Evolutionary conservation across 2,113 vertebrate genomes (phyloP), one percentile per base, ranked within the genome.

Genomic region (Eretmodus cyanostictus): DNA sequence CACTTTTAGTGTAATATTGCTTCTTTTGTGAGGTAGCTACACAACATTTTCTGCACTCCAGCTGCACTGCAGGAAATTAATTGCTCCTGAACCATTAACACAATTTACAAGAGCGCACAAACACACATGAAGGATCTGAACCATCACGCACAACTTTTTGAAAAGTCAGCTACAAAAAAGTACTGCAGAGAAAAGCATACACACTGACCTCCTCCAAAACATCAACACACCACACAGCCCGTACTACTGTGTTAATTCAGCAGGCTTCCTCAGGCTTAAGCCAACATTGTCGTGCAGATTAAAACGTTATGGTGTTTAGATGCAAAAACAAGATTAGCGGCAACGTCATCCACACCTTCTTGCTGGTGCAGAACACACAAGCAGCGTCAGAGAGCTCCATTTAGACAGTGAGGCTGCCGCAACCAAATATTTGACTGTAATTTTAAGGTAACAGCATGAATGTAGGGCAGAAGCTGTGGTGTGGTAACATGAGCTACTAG

Each of bases 271-370:
- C 68, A 14, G 49, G 88, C 57, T 91, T 86, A 92, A 34, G 22
- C 55, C 29, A 47, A 73, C 66, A 82, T 91, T 94, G 92, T 94
- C 54, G 47, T 78, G 71, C 5, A 27, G 85, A 71, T 91, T 38
- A 73, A 40, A 29, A 63, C 47, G 88, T 81, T 89, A 89, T 80
- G 63, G 27, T 17, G 57, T 87, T 89, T 53, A 89, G 87, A 92
- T 89, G 61, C 84, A 85, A n/a, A 68, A 84, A 29, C 73, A 61
- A 87, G 92, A 93, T 93, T 81, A 87, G 66, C 61, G 71, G 29
- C 34, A 73, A n/a, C 36, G 17, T 84, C 73, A 82, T 82, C 88
- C 40, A 78, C 84, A 76, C 71, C 49, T 61, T 53, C 45, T 42
- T 51, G 54, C 84, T 14, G 31, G 4, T 19, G 6, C 45, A 34